Evolutionary conservation across 53 echinoderm and acorn worm genomes (phyloP), one percentile per base, ranked within the genome.

Genomic region (Apostichopus leukothele): DNA sequence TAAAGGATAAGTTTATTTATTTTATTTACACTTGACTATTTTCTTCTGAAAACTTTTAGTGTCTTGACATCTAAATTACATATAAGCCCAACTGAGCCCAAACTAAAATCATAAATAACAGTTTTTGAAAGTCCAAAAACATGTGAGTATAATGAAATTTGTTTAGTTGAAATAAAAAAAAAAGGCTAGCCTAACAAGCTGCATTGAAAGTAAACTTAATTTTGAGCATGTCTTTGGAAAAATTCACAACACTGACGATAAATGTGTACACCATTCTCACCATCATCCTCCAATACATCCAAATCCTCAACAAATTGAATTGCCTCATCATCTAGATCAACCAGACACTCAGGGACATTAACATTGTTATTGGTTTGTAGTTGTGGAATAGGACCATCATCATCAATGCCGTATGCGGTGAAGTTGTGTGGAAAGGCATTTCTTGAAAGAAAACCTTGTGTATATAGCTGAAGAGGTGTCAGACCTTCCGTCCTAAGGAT

Each of bases 401-500:
- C 74, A 14, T 74, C 74, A 2, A 74, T 25, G 7, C 74, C 74
- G 16, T 74, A 74, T 12, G 19, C 7, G 0, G 74, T 21, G 14
- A 11, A 21, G 14, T 74, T 74, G 9, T 74, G 74, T 74, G 74
- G 74, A 16, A 74, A 74, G 1, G 9, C 74, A 20, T 74, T 74
- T 74, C 20, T 74, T 7, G 7, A 74, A 14, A 74, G 20, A 74
- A 74, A 74, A 74, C 74, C 25, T 74, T 74, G 74, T 74, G 87
- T 80, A 78, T 73, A 88, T 18, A 91, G 80, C 91, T 91, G 91
- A 53, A 91, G 81, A 25, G 91, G 91, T 54, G 91, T 76, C 50
- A 68, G 80, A 27, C 87, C 87, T 78, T 83, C 91, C 66, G 91
- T 91, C 52, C 91, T 76, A 20, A 91, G 87, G 60, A 67, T 78